phyloP scores from a whole-genome alignment of 2,888 invertebrate species.

The Merodon equestris region DNA sequence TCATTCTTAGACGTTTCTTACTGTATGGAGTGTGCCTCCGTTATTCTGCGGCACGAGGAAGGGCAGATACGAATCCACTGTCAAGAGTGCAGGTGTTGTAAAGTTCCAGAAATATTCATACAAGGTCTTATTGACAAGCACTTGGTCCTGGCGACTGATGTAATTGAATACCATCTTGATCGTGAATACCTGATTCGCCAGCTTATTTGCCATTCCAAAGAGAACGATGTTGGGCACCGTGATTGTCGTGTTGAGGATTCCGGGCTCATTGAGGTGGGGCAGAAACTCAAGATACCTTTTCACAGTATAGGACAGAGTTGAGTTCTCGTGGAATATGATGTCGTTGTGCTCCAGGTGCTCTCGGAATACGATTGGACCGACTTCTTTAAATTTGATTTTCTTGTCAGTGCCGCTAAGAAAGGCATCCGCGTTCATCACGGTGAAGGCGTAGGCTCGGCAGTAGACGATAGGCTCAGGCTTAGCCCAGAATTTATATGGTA shows the following conservation, averaged over 20 bases:
- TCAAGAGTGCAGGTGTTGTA: slow-evolving; percentile 82
- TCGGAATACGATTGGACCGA: slow-evolving; percentile 81
- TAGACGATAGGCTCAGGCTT: slow-evolving; percentile 84
- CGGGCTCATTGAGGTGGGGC: slow-evolving; percentile 81
- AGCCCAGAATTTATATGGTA: slow-evolving; percentile 84
- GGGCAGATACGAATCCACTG: slow-evolving; percentile 81
- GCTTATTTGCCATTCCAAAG: slow-evolving; percentile 82
- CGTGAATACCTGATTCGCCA: slow-evolving; percentile 81
- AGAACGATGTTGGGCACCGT: slow-evolving; percentile 73
- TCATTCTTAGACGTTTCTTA: slow-evolving; percentile 10
- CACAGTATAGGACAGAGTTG: slow-evolving; percentile 80
- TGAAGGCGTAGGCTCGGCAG: slow-evolving; percentile 85
- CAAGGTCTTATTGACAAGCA: slow-evolving; percentile 81
- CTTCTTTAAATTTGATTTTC: slow-evolving; percentile 84
- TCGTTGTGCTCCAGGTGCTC: slow-evolving; percentile 64
- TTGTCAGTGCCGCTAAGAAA: slow-evolving; percentile 83
- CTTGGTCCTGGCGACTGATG: slow-evolving; percentile 79
- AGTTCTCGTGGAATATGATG: slow-evolving; percentile 69
- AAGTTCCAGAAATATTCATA: slow-evolving; percentile 85
- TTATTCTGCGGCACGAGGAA: slow-evolving; percentile 83
- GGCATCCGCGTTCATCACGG: slow-evolving; percentile 86
- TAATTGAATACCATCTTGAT: slow-evolving; percentile 80
- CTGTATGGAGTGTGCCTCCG: slow-evolving; percentile 38
- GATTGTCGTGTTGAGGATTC: slow-evolving; percentile 81
- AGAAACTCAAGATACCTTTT: slow-evolving; percentile 81